Evolutionary conservation across 2,888 invertebrate species (phyloP).

Genomic region (Stenolophus ochropezus): DNA sequence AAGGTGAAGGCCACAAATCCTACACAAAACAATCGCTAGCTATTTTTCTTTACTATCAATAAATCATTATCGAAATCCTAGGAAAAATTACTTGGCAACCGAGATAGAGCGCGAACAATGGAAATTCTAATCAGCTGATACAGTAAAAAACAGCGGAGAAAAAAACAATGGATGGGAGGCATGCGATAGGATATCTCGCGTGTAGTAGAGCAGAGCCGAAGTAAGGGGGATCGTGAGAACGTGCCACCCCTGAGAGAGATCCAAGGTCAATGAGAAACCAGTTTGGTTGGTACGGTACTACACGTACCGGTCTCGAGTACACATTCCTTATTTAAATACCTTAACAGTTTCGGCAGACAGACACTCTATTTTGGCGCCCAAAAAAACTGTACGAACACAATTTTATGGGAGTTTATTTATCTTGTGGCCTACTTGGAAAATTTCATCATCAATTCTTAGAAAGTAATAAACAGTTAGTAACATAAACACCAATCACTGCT

Average conservation of each 20-base stretch:
- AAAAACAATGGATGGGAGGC: conserved; percentile 39
- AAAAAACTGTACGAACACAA: background rate
- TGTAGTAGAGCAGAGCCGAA: conserved; percentile 13
- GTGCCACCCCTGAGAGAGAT: conserved; percentile 36
- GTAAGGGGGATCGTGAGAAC: conserved; percentile 52
- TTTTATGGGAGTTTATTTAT: background rate
- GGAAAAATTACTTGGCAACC: conserved; percentile 3
- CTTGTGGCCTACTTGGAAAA: background rate
- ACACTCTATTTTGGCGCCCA: background rate
- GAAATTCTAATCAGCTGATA: conserved; percentile 57
- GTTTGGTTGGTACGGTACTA: conserved; percentile 41
- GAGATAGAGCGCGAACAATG: conserved; percentile 43
- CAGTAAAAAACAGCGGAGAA: conserved; percentile 37
- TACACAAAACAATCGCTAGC: conserved; percentile 21
- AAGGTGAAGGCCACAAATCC: conserved; percentile 13
- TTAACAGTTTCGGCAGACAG: conserved; percentile 17
- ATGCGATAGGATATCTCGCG: conserved; percentile 22
- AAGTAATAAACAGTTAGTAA: conserved; percentile 7
- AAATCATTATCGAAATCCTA: background rate
- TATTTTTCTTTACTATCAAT: too few relatives aligned
- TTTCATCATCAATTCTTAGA: conserved; percentile 4
- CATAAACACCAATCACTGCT: background rate
- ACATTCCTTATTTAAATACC: conserved; percentile 30
- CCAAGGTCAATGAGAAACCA: conserved; percentile 53
- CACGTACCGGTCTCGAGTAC: conserved; percentile 10